Evolutionary conservation across 92 coral and sea anemone genomes (phyloP).

Genomic region (Siderastrea siderea): DNA sequence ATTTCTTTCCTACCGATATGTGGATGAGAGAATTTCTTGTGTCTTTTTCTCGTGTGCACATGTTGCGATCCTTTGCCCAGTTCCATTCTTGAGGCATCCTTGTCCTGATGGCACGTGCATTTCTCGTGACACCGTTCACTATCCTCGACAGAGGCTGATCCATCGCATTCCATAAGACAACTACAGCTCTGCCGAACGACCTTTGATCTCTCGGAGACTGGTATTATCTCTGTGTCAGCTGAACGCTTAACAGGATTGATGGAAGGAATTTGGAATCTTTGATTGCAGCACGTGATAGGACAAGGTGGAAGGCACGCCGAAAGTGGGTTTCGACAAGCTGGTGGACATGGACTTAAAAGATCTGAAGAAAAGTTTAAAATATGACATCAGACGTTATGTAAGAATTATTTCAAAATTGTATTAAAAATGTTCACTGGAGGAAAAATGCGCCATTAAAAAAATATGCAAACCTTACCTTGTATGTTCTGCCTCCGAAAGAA

Average conservation of each 20-base stretch:
- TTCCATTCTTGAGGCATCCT: neutral
- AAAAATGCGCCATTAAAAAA: too few relatives aligned
- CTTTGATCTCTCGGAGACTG: constrained; percentile 25
- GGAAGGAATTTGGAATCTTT: neutral
- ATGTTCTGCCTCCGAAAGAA: constrained; percentile 20
- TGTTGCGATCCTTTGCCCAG: neutral
- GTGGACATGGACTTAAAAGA: neutral
- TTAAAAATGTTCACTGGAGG: too few relatives aligned
- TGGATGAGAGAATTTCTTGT: constrained; percentile 5
- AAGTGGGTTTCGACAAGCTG: neutral
- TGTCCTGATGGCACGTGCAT: constrained; percentile 73
- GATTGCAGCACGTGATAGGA: constrained; percentile 56
- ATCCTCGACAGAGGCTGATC: constrained; percentile 10
- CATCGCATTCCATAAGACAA: constrained; percentile 80
- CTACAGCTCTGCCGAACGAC: constrained; percentile 74
- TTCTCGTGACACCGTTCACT: constrained; percentile 69
- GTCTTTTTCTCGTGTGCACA: neutral
- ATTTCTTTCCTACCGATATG: constrained; percentile 34
- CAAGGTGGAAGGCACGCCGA: constrained; percentile 65
- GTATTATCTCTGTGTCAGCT: constrained; percentile 3
- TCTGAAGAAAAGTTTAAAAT: neutral
- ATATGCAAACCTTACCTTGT: constrained; percentile 3
- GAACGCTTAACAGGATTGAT: constrained; percentile 17
- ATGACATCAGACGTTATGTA: neutral
- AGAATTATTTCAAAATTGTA: too few relatives aligned